Evolutionary conservation across 2,888 invertebrate species (phyloP).

Genomic region (Melipona bicolor): DNA sequence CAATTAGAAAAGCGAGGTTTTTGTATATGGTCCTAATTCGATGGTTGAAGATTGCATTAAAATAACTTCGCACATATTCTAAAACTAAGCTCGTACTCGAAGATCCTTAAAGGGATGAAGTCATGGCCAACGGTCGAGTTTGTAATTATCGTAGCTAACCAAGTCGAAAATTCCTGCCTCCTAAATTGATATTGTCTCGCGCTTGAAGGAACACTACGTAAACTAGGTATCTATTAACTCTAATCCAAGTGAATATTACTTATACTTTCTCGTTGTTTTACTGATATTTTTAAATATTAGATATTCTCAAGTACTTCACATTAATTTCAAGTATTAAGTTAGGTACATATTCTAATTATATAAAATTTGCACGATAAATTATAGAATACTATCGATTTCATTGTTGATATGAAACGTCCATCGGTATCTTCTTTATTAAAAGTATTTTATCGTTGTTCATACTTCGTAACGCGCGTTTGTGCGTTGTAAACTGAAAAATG

Average conservation of each 20-base stretch:
- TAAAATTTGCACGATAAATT: too few species aligned
- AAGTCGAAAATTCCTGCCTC: conserved; percentile 17
- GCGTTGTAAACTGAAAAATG: too few species aligned
- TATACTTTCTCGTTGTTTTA: background rate
- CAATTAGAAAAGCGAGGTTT: background rate
- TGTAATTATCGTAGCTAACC: conserved; percentile 23
- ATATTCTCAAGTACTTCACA: background rate
- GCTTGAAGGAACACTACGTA: background rate
- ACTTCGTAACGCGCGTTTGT: too few species aligned
- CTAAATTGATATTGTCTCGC: conserved; percentile 10
- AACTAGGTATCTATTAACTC: background rate
- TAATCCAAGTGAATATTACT: background rate
- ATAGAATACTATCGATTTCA: background rate
- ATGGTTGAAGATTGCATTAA: background rate
- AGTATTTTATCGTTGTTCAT: too few species aligned
- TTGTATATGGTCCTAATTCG: background rate
- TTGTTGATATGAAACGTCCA: background rate
- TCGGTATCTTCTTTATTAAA: too few species aligned
- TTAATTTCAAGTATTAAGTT: background rate
- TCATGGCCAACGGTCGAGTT: background rate
- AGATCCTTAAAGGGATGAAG: background rate
- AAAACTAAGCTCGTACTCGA: background rate
- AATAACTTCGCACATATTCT: background rate
- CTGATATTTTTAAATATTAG: background rate
- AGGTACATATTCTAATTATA: too few species aligned